Evolutionary conservation across 2,113 vertebrate genomes (phyloP).

Genomic region (Hyla sarda): DNA sequence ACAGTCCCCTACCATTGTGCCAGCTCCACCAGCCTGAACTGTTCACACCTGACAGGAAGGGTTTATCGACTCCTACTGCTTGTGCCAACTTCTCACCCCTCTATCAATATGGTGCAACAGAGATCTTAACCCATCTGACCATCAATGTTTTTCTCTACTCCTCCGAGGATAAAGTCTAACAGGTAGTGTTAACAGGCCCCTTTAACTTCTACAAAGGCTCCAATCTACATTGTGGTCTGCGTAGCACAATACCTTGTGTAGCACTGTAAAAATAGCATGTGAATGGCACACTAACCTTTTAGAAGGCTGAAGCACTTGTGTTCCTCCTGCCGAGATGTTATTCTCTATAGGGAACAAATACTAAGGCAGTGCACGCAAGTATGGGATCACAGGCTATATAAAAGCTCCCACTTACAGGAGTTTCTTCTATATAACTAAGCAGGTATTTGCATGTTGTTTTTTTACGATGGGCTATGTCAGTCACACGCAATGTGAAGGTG

Average conservation of each 20-base stretch:
- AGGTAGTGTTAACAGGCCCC: background rate
- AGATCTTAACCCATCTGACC: too few relatives aligned
- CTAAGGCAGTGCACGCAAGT: background rate
- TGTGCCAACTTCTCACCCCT: too few relatives aligned
- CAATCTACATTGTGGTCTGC: background rate
- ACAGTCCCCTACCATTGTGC: too few relatives aligned
- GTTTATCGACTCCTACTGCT: too few relatives aligned
- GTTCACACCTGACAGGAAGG: too few relatives aligned
- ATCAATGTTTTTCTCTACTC: too few relatives aligned
- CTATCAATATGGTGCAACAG: too few relatives aligned
- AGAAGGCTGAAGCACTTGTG: background rate
- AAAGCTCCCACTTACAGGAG: too few relatives aligned
- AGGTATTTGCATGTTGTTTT: background rate
- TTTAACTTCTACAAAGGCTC: background rate
- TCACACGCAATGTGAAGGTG: background rate
- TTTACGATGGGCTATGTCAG: background rate
- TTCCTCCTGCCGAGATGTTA: background rate
- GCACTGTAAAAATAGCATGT: background rate
- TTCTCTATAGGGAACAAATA: background rate
- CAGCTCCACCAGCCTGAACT: too few relatives aligned
- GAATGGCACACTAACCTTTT: slow-evolving; percentile 18
- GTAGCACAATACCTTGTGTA: background rate
- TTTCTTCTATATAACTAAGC: background rate
- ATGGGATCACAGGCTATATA: background rate
- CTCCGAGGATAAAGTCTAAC: background rate